Base-by-base conservation (phyloP, 64 coral and sea anemone species). In the Pocillopora damicornis region DNA sequence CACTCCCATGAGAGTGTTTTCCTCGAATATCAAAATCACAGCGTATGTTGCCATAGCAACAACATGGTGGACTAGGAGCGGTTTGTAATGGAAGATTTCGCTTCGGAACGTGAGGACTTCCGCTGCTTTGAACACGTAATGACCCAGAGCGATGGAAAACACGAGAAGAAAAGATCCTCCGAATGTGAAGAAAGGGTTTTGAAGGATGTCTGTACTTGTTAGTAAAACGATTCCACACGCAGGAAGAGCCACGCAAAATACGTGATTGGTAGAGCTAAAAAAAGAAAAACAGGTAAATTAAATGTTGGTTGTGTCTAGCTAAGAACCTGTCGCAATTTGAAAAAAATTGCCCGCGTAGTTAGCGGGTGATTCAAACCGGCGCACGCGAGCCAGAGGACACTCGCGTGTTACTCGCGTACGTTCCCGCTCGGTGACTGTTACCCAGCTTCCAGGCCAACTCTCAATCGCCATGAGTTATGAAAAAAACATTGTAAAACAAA, bases 131-230 rank as follows among this genome's bases (percentile, higher is more conserved):
- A 91, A 95, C 9, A 89, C 76, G 37, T 88, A 88, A 26, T 91
- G 89, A 22, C 93, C 93, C 60, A 95, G 16, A 15, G 80, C 83
- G 64, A 91, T 37, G 17, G 93, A 91, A 75, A 95, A 95, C 20
- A 86, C 80, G 11, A 88, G 22, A n/a, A 73, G 16, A 61, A 89
- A 76, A 0, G 77, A 9, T 14, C 60, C 12, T 34, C 59, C 59
- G 59, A 76, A 83, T 9, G 75, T 64, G 20, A 91, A 88, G 73
- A 95, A 95, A 69, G 93, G 93, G 20, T 91, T 61, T 16, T 72
- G 14, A 20, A 91, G 79, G 34, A 89, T 75, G 9, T 91, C 77
- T 35, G 85, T 73, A 2, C 14, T 78, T 17, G 69, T 76, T 9
- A 91, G 20, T 25, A 95, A 20, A 22, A 91, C 42, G 10, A 95